phyloP scores from a whole-genome alignment of 1,140 invertebrate genomes.

The Thaumatotibia leucotreta region DNA sequence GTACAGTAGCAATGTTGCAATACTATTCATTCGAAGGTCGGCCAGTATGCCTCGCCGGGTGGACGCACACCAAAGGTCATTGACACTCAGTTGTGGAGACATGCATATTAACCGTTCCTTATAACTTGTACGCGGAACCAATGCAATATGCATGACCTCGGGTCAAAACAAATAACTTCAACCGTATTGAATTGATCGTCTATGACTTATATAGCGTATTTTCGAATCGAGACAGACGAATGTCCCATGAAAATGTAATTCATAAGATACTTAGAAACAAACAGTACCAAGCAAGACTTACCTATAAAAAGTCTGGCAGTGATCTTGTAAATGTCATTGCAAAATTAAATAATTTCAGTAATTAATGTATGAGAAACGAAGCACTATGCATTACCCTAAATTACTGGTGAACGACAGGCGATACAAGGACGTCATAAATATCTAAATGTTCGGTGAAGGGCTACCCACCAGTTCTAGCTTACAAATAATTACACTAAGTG shows the following conservation, averaged over 20 bases:
- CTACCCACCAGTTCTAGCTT: slow-evolving; percentile 31
- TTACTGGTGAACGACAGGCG: neutral
- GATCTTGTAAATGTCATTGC: neutral
- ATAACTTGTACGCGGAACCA: neutral
- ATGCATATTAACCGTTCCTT: neutral
- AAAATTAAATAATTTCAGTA: neutral
- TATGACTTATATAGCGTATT: neutral
- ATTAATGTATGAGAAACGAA: neutral
- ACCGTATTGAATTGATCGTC: slow-evolving; percentile 2
- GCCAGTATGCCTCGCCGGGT: slow-evolving; percentile 10
- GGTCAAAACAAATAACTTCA: neutral
- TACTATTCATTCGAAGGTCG: slow-evolving; percentile 15
- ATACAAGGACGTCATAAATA: slow-evolving; percentile 23
- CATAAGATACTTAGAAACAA: neutral
- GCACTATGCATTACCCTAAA: neutral
- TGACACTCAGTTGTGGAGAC: neutral
- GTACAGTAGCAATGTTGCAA: slow-evolving; percentile 23
- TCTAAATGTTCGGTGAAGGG: slow-evolving; percentile 36
- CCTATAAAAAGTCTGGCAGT: neutral
- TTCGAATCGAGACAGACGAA: no score
- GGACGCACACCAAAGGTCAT: neutral
- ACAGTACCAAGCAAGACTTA: neutral
- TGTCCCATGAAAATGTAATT: neutral
- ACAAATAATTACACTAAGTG: slow-evolving; percentile 30
- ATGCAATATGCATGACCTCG: neutral